Evolutionary conservation across 53 echinoderm and acorn worm genomes (phyloP).

Genomic region (Hippasteria phrygiana): DNA sequence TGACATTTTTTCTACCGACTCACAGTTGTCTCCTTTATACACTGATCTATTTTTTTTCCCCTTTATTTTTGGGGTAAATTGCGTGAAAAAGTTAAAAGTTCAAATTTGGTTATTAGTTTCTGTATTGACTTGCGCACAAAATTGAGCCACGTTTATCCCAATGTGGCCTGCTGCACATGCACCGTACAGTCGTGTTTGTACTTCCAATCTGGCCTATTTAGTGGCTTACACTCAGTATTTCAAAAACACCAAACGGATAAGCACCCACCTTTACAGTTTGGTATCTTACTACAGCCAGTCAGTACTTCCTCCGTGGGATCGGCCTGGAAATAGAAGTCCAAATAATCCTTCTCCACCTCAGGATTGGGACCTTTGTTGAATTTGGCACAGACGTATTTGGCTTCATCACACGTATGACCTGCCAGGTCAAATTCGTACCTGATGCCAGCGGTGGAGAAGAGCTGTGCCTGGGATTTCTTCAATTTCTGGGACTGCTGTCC

Average conservation of each 20-base stretch:
- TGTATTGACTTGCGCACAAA: no score
- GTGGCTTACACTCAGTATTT: neutral
- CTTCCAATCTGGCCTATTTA: no score
- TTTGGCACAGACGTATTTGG: constrained; percentile 83
- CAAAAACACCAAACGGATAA: neutral
- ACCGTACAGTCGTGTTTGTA: no score
- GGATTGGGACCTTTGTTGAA: constrained; percentile 75
- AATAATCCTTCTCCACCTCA: constrained; percentile 35
- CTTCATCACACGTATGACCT: constrained; percentile 72
- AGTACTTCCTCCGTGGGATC: constrained; percentile 72
- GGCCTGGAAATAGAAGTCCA: constrained; percentile 70
- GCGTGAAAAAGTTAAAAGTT: no score
- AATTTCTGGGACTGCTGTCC: constrained; percentile 54
- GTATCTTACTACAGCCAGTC: constrained; percentile 74
- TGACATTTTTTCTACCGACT: no score
- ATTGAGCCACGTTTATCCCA: no score
- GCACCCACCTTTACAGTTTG: constrained; percentile 80
- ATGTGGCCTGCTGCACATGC: no score
- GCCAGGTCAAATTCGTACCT: constrained; percentile 78
- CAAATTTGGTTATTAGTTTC: no score
- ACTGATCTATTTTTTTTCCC: no score
- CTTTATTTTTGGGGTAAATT: no score
- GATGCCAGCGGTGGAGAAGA: constrained; percentile 72
- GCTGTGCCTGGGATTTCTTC: constrained; percentile 20
- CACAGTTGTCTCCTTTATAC: no score